Percentiles rank a stretch among this genome's conserved stretches.
Conservation (phyloP, 1,140 invertebrate species). For the Neodiprion pinetum region DNA sequence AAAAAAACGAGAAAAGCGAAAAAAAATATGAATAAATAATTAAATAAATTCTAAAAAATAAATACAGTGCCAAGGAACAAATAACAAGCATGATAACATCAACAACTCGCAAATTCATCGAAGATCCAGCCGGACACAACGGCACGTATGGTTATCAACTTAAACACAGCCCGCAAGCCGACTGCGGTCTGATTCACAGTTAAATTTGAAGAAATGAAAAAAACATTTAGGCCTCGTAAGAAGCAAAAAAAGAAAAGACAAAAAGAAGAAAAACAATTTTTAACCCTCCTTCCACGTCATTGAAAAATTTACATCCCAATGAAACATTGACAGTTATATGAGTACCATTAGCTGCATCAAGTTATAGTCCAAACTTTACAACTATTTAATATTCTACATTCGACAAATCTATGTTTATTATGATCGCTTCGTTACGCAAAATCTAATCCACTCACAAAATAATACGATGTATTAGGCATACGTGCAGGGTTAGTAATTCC, state of each 20-base stretch:
- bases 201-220: not conserved
- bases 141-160: not conserved
- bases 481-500: too few relatives aligned
- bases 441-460: too few relatives aligned
- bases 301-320: too few relatives aligned
- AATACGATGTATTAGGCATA: too few relatives aligned
- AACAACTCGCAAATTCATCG: conserved; percentile 7
- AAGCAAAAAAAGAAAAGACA: conserved; percentile 16
- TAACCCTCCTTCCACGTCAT: too few relatives aligned
- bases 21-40: conserved; percentile 17
- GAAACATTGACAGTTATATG: too few relatives aligned
- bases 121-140: not conserved
- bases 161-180: not conserved
- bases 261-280: not conserved
- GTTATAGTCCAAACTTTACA: not conserved
- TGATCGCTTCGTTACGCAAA: too few relatives aligned
- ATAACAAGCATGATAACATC: not conserved
- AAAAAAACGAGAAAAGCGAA: conserved; percentile 8
- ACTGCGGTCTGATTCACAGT: not conserved
- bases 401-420: not conserved
- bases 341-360: not conserved
- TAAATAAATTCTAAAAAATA: conserved; percentile 24
- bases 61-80: conserved; percentile 47
- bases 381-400: not conserved
- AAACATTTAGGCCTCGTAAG: not conserved